These are phyloP conservation scores for Gila robusta DNA, from an alignment of 2,797 vertebrate species.

Conservation along the genomic window DNA sequence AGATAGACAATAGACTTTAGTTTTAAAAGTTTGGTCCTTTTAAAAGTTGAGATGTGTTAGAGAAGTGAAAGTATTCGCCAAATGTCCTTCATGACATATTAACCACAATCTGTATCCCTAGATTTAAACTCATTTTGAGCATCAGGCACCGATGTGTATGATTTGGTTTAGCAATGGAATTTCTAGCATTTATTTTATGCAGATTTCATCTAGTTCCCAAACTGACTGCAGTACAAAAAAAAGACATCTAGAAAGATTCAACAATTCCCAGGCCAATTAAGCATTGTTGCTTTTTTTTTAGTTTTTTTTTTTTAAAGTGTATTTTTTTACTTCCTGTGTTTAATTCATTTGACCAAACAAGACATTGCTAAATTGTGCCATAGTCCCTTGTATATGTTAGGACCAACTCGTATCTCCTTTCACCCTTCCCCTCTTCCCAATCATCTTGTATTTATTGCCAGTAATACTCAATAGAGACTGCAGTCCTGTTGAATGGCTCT, in stretches of 20 bases:
- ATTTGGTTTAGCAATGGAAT: constrained; percentile 2
- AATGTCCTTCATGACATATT: neutral
- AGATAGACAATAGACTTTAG: constrained; percentile 20
- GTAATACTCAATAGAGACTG: constrained; percentile 37
- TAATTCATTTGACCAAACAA: constrained; percentile 42
- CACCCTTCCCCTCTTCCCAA: neutral
- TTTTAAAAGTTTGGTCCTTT: neutral
- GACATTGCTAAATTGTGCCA: constrained; percentile 41
- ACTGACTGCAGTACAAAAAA: neutral
- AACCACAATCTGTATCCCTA: neutral
- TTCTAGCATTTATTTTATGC: neutral
- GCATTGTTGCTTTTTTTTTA: constrained; percentile 32
- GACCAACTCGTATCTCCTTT: neutral
- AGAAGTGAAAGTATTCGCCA: neutral
- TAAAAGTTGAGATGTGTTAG: constrained; percentile 5
- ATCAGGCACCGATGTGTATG: neutral
- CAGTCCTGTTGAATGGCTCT: constrained; percentile 31
- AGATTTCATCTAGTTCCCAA: neutral
- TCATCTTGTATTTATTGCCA: constrained; percentile 59
- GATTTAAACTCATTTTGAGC: neutral
- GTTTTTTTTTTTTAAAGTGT: neutral
- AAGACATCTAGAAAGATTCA: constrained; percentile 11
- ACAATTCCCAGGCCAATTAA: constrained; percentile 5
- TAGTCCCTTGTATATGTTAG: constrained; percentile 14
- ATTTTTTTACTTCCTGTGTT: constrained; percentile 7